These are phyloP conservation scores for Xenus cinereus DNA, from an alignment of 2,113 vertebrate genomes.

Conservation along the genomic window DNA sequence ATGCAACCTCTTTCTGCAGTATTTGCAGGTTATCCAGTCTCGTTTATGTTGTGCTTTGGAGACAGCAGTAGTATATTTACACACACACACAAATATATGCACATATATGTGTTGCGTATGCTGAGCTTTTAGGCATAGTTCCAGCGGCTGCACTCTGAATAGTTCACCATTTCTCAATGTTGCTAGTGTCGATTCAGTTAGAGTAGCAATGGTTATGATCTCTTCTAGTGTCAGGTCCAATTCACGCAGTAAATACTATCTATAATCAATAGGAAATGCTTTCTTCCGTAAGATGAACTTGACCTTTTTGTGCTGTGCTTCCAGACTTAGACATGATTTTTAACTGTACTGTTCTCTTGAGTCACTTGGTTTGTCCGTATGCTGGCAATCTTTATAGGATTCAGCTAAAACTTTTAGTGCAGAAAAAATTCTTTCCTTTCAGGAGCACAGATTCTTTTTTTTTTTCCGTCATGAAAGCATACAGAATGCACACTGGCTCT, in stretches of 20 bases:
- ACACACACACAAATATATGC: rapidly evolving
- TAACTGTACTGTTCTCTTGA: neutral
- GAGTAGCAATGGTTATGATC: neutral
- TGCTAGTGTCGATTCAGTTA: neutral
- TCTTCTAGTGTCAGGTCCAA: neutral
- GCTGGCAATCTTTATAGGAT: neutral
- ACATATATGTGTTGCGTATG: rapidly evolving
- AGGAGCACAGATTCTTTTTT: neutral
- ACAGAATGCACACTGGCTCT: neutral
- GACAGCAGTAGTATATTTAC: neutral
- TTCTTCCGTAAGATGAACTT: neutral
- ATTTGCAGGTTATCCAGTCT: neutral
- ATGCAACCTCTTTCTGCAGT: neutral
- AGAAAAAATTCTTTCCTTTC: neutral
- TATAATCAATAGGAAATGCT: neutral
- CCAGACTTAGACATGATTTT: neutral
- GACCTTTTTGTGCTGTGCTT: neutral
- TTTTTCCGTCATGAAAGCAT: neutral
- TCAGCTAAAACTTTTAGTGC: neutral
- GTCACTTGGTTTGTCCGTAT: neutral
- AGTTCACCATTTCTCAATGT: neutral
- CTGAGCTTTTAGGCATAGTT: neutral
- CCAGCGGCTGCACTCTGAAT: neutral
- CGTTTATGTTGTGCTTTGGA: neutral
- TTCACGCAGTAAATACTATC: neutral